Evolutionary conservation across 2,797 vertebrate genomes (phyloP), one percentile per base, ranked within the genome.

Genomic region (Sphenopsis melanotis): DNA sequence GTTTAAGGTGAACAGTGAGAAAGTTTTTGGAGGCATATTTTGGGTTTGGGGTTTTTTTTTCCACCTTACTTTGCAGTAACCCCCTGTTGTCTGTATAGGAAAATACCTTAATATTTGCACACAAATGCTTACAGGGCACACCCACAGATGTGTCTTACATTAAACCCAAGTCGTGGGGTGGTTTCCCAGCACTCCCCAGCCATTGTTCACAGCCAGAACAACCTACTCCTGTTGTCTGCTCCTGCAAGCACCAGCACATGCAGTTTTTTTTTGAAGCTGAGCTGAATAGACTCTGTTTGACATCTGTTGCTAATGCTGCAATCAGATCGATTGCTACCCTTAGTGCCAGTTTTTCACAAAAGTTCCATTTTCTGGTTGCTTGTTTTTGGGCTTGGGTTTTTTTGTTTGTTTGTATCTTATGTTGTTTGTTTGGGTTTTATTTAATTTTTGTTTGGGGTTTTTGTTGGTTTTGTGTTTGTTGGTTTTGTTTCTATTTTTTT

Each of bases 401-500:
- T 39, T 26, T 21, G 2, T n/a, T 32, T 34, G 4, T 55, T 39
- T 13, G 7, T n/a, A 5, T 22, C 29, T 55, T 64, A 19, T 5
- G 5, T 6, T 42, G 4, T 27, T 46, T 30, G 4, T 24, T 72
- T 56, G 11, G 6, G 7, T n/a, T 47, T 4, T 6, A 14, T n/a
- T 57, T 24, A 10, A 27, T 9, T 36, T 56, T 49, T 9, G 2
- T 6, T 56, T 34, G 6, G 4, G 7, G 3, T 19, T 24, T 27
- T 32, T 6, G 4, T 26, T 63, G 21, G 15, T 4, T 41, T 30
- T 23, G 5, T 30, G 6, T 42, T 50, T 36, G 5, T 23, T 30
- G 7, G 0, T n/a, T 42, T 59, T 26, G 16, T n/a, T 36, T 34
- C 1, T 9, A n/a, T 15, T 41, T 18, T 10, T n/a, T 12, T 30